Evolutionary conservation across 2,888 invertebrate species (phyloP), one percentile per base, ranked within the genome.

Genomic region (Lobophora halterata): DNA sequence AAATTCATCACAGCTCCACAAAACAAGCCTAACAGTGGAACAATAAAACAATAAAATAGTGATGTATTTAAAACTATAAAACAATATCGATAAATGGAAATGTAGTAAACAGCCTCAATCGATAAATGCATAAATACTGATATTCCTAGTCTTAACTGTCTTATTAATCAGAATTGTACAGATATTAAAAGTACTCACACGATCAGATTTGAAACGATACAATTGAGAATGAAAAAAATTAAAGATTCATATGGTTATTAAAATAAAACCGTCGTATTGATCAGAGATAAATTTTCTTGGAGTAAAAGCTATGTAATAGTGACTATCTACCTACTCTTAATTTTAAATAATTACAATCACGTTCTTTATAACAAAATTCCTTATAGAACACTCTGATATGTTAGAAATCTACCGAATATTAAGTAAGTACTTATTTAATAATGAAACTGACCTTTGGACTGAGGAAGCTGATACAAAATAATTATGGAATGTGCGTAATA

Each of bases 1-100:
- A 77, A 79, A 74, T 71, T 83, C 82, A 87, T 87, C 87, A 87
- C 87, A 87, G 87, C 86, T 76, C 82, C 83, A 86, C 85, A 76
- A 85, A 86, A 86, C 79, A 86, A 86, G 82, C 81, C 74, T 79
- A 86, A 85, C 79, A 78, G 73, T 67, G 64, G 61, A 73, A 79
- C 58, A 85, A 86, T 80, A 83, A 80, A 85, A 83, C 78, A 74
- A 73, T 28, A 46, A 66, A 71, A 65, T 70, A 68, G 53, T 63
- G 65, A 66, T 65, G 57, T 60, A 53, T 61, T 74, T 75, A 77
- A 61, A 83, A 82, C 79, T 82, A 82, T 67, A 80, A 81, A 73
- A 83, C 69, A 70, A 66, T 55, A 50, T 47, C 35, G 38, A 50
- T 49, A 49, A 47, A 49, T 54, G 54, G 47, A 52, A 51, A 49